Base-by-base conservation (phyloP, 1,140 invertebrate species). In the Gerris buenoi region DNA sequence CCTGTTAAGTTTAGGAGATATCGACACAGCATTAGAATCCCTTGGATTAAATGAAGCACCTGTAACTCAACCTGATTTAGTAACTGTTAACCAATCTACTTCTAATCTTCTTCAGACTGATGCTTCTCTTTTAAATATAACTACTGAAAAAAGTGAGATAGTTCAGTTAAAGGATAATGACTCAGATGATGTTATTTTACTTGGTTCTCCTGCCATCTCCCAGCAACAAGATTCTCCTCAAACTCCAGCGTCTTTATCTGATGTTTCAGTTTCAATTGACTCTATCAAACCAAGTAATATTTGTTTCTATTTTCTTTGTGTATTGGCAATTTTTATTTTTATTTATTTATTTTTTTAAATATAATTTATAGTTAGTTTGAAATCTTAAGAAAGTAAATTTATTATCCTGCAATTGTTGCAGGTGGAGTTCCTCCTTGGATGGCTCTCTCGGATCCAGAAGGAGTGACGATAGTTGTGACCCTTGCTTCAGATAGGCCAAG, bases 401-500 rank as follows among this genome's bases (percentile, higher is more conserved):
- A n/a, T n/a, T n/a, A n/a, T n/a, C n/a, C n/a, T n/a, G n/a, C n/a
- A n/a, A 46, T 46, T 46, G 18, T 46, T 46, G 33, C 33, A 82
- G 81, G 79, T 64, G 77, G 77, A 25, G 79, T 82, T 67, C 79
- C 83, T 58, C 85, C 87, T 18, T 70, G 87, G 58, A 83, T 82
- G 0, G 81, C 84, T 0, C 83, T 90, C 29, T 85, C 93, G 71
- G 88, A 93, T 71, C 85, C 85, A 71, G 87, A 88, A 75, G 87
- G 86, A 14, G 78, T 96, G 26, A 86, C 85, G 60, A 84, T 94
- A n/a, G 84, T 88, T 14, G 79, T 96, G 57, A 89, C 94, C 77
- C 88, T 93, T 77, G 88, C 87, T 62, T 83, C 85, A 70, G 86
- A 93, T 74, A 84, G 82, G 68, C 93, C 91, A 1, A 80, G 87